Percentiles rank a stretch among this genome's conserved stretches.
Evolutionary conservation across 2,797 vertebrate genomes (phyloP).

Genomic region (Eutrigla gurnardus): DNA sequence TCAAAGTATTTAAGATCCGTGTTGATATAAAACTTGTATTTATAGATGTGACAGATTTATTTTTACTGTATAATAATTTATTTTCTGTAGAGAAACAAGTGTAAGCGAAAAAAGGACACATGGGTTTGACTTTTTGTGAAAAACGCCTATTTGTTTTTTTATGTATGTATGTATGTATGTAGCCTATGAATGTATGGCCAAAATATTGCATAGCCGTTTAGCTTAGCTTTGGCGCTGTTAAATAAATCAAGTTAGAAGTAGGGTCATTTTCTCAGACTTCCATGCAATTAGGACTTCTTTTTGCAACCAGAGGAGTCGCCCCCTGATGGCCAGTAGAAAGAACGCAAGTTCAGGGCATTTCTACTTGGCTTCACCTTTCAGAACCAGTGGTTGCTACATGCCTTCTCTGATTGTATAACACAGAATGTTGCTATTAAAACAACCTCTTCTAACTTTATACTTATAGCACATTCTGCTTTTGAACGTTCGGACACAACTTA

Average conservation of each 20-base stretch:
- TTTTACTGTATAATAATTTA: background rate
- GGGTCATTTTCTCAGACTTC: too few species aligned
- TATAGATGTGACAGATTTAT: background rate
- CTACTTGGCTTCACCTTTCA: too few species aligned
- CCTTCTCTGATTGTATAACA: background rate
- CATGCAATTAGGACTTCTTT: too few species aligned
- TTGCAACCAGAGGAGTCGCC: too few species aligned
- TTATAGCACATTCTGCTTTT: background rate
- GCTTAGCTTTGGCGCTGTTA: background rate
- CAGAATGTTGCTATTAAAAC: background rate
- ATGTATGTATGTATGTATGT: too few species aligned
- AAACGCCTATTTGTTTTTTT: background rate
- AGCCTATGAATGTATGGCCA: background rate
- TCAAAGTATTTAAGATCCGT: background rate
- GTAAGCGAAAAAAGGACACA: background rate
- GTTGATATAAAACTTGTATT: background rate
- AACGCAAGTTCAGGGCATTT: too few species aligned
- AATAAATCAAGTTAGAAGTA: too few species aligned
- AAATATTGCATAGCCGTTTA: background rate
- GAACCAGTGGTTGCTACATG: too few species aligned
- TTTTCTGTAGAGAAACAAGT: background rate
- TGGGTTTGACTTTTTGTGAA: background rate
- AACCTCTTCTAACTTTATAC: background rate
- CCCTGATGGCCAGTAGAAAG: too few species aligned
- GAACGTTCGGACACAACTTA: slow-evolving; percentile 7